A percentile compares a stretch with the other conserved stretches of the same genome.
phyloP scores from a whole-genome alignment of 2,797 vertebrate species.

The Micrastur ruficollis region DNA sequence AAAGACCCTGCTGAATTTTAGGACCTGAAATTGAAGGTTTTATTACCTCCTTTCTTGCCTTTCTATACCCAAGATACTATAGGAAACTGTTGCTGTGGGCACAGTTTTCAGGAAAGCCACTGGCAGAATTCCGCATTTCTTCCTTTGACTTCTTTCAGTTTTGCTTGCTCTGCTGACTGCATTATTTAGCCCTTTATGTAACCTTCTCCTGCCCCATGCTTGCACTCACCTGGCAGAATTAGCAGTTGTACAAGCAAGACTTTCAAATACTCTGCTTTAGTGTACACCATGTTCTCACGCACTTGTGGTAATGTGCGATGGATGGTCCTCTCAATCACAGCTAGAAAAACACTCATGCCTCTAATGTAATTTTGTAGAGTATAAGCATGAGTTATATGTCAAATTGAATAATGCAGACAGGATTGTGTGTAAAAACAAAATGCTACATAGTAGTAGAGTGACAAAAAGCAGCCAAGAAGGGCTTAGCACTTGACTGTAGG shows the following conservation, averaged over 20 bases:
- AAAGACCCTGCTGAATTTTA: background rate
- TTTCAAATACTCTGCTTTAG: background rate
- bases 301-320: background rate
- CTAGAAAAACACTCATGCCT: background rate
- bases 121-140: background rate
- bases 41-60: background rate
- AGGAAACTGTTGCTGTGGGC: background rate
- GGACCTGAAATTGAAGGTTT: background rate
- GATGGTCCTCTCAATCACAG: background rate
- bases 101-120: background rate
- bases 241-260: background rate
- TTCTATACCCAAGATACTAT: background rate
- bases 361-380: background rate
- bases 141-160: background rate
- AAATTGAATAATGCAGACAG: background rate
- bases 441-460: background rate
- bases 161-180: background rate
- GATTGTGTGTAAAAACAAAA: background rate
- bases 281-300: rapidly evolving
- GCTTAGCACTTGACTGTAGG: background rate
- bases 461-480: background rate
- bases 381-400: background rate
- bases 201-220: background rate
- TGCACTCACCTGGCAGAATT: background rate
- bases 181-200: background rate